Percentiles rank a stretch among this genome's conserved stretches.
Conservation (phyloP, 1,140 invertebrate species). For the Brachionus asplanchnoidis region DNA sequence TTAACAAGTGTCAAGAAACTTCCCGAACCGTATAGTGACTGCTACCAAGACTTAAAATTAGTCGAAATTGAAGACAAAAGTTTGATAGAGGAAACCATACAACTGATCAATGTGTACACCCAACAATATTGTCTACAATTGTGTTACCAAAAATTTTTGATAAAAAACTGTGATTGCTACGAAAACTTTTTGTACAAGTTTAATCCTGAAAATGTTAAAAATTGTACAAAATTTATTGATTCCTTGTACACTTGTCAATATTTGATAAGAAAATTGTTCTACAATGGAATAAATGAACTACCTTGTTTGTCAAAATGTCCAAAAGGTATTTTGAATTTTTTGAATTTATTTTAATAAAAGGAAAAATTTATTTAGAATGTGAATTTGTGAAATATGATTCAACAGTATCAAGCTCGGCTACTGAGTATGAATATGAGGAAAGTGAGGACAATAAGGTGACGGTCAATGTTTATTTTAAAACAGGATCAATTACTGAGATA, state of each 20-base stretch:
- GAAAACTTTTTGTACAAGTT: not conserved
- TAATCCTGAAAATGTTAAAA: not conserved
- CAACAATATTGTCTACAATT: conserved; percentile 36
- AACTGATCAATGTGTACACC: not conserved
- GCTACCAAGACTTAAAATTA: not conserved
- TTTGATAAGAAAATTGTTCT: conserved; percentile 19
- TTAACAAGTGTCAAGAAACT: not conserved
- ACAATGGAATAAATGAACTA: conserved; percentile 17
- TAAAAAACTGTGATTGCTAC: conserved; percentile 7
- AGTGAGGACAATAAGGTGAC: not conserved
- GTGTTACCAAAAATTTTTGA: conserved; percentile 33
- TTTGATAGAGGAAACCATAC: not conserved
- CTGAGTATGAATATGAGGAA: not conserved
- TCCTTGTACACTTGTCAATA: conserved; percentile 33
- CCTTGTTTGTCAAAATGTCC: not conserved
- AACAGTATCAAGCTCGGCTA: conserved; percentile 14
- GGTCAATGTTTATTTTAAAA: not conserved
- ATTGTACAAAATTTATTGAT: conserved; percentile 37
- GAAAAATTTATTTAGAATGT: conserved; percentile 4
- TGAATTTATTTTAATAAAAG: not conserved
- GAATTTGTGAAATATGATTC: conserved; percentile 2
- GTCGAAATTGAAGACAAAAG: not conserved
- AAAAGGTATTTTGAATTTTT: not conserved
- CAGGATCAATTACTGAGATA: not conserved
- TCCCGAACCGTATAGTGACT: not conserved